Evolutionary conservation across 2,888 invertebrate genomes (phyloP), one percentile per base, ranked within the genome.

Genomic region (Mystacides longicornis): DNA sequence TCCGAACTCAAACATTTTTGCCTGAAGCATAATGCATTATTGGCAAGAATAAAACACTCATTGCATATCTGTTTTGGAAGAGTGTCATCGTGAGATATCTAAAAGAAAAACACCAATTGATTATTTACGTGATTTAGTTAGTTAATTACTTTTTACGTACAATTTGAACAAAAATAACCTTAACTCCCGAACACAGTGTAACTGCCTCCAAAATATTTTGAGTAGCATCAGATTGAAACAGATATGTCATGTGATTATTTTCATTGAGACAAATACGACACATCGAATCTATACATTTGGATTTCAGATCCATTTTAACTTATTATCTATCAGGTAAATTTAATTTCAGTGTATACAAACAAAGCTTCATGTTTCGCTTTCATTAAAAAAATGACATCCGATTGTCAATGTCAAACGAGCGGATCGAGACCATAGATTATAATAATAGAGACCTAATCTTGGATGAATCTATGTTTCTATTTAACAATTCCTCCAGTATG

Each of bases 1-100:
- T 79, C 76, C 2, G 77, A 73, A 4, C 65, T 66, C 23, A 74
- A 66, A 61, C 77, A 77, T 60, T 68, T 68, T 61, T 76, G 75
- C 60, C 74, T 77, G 63, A 79, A 78, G 56, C 70, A 71, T 61
- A 73, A 74, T 5, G 74, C 68, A 16, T 66, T 57, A 61, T 71
- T 72, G 71, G 77, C 71, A 49, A 69, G 72, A 0, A 67, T 49
- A 33, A 67, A 68, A 60, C 78, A 79, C 31, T 69, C 68, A 63
- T 71, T 71, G 63, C 78, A 79, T 23, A 79, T 62, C 65, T 76
- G 75, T 16, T 23, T 46, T 19, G 60, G 60, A 11, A 60, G 46
- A n/a, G 57, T 57, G 46, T 60, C 60, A 27, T 58, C 45, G 33
- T 56, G 49, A 7, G 46, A 18, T 18, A 58, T 31, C 60, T 60